Conservation (phyloP, 1,140 invertebrate genomes). For the Nymphalis io region DNA sequence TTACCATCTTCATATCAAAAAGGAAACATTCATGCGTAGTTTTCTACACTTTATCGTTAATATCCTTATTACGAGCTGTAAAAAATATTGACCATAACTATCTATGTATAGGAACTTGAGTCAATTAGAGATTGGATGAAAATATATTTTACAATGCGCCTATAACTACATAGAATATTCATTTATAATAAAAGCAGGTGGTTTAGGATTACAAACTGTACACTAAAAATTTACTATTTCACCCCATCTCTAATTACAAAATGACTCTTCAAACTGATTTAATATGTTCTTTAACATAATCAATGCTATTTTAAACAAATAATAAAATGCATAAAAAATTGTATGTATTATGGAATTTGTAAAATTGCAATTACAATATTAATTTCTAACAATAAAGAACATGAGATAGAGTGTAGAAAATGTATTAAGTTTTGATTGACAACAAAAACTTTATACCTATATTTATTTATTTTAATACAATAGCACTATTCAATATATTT, state of each 20-base stretch:
- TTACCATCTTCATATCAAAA: conserved; percentile 78
- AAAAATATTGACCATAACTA: conserved; percentile 65
- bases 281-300: conserved; percentile 50
- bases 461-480: conserved; percentile 24
- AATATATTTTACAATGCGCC: conserved; percentile 28
- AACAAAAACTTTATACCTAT: conserved; percentile 48
- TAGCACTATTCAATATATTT: conserved; percentile 13
- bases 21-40: conserved; percentile 73
- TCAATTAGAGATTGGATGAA: conserved; percentile 59
- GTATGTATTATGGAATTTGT: conserved; percentile 17
- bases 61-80: conserved; percentile 67
- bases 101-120: conserved; percentile 74
- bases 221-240: conserved; percentile 40
- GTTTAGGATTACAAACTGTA: conserved; percentile 35
- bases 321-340: conserved; percentile 32
- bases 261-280: conserved; percentile 53
- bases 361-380: conserved; percentile 20
- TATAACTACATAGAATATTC: conserved; percentile 38
- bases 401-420: conserved; percentile 79
- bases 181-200: conserved; percentile 40
- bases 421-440: conserved; percentile 43
- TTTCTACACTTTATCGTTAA: conserved; percentile 78
- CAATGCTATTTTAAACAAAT: conserved; percentile 43
- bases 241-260: conserved; percentile 52
- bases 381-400: conserved; percentile 28